Evolutionary conservation across 2,888 invertebrate species (phyloP), one percentile per base, ranked within the genome.

Genomic region (Notocelia uddmanniana): DNA sequence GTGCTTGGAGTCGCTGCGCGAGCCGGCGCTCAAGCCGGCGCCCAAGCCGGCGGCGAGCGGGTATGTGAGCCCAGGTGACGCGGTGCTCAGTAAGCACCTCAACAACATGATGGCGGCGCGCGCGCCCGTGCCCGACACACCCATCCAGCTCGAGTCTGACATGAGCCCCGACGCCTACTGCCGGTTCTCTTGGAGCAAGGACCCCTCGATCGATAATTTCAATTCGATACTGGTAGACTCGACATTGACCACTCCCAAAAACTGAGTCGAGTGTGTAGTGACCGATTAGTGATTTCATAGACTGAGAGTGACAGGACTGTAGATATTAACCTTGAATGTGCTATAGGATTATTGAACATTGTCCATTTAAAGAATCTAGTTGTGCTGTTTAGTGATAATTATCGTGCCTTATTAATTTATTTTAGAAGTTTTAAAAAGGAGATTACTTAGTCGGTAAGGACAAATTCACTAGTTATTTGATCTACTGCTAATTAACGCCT

Each of bases 401-500:
- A 87, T 92, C 88, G 93, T 93, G 93, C 93, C 93, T 93, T 93
- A 93, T 91, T 93, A 93, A 93, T 91, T 93, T 93, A 93, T 93
- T 92, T 93, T 92, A 92, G 92, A 90, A 87, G 85, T 86, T 87
- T 83, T 82, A 85, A 87, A 86, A 71, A 67, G 71, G 71, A 81
- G 88, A 89, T 89, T 84, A 79, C 59, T 84, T 84, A 82, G 83
- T 92, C 91, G 93, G 93, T 93, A 92, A 93, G 93, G 84, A 62
- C 26, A 68, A n/a, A 50, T 50, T 68, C 59, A 48, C 15, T 59
- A 60, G 68, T 45, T 68, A 48, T 54, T 52, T 52, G n/a, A 52
- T 59, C 15, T 50, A 57, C 63, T 57, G 63, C 64, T 71, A 71
- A 59, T 66, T 57, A 69, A 69, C 23, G 48, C 62, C 62, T 72